These are phyloP conservation scores for Hydropotes inermis DNA, from an alignment of 2,113 vertebrate species.

Conservation along the genomic window DNA sequence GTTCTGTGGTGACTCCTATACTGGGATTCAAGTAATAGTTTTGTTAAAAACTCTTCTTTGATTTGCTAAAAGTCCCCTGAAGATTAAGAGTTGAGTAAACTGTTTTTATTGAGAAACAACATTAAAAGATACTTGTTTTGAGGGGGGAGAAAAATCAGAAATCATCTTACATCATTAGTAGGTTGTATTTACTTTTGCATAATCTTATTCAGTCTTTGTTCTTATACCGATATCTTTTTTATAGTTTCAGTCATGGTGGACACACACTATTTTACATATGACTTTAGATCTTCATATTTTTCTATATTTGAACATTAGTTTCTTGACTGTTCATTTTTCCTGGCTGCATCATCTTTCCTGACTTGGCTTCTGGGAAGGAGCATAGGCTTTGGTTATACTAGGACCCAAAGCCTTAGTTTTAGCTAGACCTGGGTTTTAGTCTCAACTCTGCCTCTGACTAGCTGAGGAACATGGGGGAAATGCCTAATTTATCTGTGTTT, in stretches of 20 bases:
- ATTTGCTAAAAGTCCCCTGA: background rate
- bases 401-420: background rate
- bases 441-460: background rate
- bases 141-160: background rate
- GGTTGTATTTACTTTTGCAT: background rate
- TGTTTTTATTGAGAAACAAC: background rate
- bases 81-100: conserved; percentile 13
- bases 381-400: background rate
- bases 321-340: background rate
- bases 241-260: background rate
- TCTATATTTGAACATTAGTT: background rate
- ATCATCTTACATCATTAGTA: background rate
- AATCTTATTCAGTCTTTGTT: background rate
- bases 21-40: background rate
- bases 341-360: background rate
- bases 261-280: background rate
- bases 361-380: background rate
- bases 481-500: background rate
- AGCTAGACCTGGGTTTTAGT: background rate
- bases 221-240: background rate
- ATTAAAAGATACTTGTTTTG: background rate
- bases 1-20: background rate
- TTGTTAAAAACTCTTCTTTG: background rate
- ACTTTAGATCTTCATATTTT: background rate
- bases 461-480: background rate